Evolutionary conservation across 2,797 vertebrate species (phyloP).

Genomic region (Botia kubotai): DNA sequence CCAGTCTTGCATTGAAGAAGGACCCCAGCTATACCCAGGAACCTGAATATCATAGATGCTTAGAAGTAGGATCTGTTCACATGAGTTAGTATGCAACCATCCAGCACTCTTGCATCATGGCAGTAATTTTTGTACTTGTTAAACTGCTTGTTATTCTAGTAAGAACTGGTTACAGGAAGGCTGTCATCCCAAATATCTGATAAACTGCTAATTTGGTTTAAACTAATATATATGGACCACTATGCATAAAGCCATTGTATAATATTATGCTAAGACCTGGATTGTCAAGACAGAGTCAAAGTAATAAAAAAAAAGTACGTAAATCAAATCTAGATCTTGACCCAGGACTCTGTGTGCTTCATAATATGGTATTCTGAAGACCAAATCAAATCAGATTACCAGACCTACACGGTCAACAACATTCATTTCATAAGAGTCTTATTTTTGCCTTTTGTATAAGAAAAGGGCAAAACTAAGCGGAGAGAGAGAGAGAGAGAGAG

Average conservation of each 20-base stretch:
- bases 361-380: neutral
- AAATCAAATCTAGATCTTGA: neutral
- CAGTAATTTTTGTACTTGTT: neutral
- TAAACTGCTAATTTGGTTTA: neutral
- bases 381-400: conserved; percentile 4
- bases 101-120: neutral
- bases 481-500: neutral
- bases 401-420: neutral
- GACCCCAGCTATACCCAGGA: neutral
- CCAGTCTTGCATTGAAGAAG: too few species aligned
- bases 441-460: neutral
- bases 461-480: neutral
- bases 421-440: neutral
- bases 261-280: neutral
- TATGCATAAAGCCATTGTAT: neutral
- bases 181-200: too few species aligned
- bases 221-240: neutral
- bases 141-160: too few species aligned
- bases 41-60: neutral
- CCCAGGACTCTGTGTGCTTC: conserved; percentile 9
- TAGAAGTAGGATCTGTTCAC: neutral
- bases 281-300: neutral
- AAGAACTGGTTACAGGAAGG: too few species aligned
- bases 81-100: neutral
- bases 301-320: neutral